These are phyloP conservation scores for Papilio machaon DNA, from an alignment of 1,140 invertebrate species.

Conservation along the genomic window DNA sequence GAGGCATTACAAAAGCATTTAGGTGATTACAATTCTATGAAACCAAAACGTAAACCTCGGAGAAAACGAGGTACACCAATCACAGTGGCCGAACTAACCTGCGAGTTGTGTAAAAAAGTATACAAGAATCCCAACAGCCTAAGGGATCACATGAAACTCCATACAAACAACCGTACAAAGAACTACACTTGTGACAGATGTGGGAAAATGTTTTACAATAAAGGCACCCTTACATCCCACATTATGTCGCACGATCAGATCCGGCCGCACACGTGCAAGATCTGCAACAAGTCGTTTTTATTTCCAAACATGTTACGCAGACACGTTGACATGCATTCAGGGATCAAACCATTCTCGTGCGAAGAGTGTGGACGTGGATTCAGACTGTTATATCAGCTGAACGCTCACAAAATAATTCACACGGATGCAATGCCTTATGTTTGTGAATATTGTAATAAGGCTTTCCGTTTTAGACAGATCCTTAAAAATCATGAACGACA, in stretches of 20 bases:
- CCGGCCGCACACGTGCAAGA: constrained; percentile 88
- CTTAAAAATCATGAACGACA: constrained; percentile 85
- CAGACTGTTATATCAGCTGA: constrained; percentile 78
- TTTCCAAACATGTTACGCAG: constrained; percentile 68
- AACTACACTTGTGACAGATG: constrained; percentile 73
- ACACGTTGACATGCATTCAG: constrained; percentile 85
- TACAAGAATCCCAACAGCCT: constrained; percentile 65
- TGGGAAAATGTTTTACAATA: constrained; percentile 72
- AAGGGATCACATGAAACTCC: constrained; percentile 63
- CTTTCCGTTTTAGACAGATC: constrained; percentile 87
- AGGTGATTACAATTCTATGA: constrained; percentile 50
- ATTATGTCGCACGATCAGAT: constrained; percentile 86
- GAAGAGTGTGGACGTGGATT: constrained; percentile 88
- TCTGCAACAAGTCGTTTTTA: constrained; percentile 85
- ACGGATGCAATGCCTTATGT: constrained; percentile 93
- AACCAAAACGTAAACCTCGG: constrained; percentile 52
- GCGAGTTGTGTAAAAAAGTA: constrained; percentile 65
- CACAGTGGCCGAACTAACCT: constrained; percentile 59
- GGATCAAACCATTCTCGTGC: constrained; percentile 89
- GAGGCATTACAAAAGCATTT: constrained; percentile 56
- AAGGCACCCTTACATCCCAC: constrained; percentile 78
- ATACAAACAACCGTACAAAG: constrained; percentile 62
- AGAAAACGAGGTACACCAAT: constrained; percentile 57
- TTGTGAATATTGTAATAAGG: constrained; percentile 88
- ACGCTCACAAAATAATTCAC: constrained; percentile 84